phyloP scores from a whole-genome alignment of 1,140 invertebrate species.

The Drosophila saltans region DNA sequence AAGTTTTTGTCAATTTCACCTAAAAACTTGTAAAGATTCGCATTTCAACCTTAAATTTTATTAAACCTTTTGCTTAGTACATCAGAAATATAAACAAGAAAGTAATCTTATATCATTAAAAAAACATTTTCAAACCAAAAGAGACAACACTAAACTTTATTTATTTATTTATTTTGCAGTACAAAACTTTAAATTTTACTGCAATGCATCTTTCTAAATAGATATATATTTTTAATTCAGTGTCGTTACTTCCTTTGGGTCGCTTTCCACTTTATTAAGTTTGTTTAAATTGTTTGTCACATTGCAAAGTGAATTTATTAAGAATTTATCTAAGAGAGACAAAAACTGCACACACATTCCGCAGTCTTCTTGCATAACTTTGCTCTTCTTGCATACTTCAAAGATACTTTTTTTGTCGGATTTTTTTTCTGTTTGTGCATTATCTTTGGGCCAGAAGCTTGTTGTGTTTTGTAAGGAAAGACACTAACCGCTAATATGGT shows the following conservation, averaged over 20 bases:
- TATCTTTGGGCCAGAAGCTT: constrained; percentile 29
- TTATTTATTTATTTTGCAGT: too few relatives aligned
- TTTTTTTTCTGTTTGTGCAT: constrained; percentile 21
- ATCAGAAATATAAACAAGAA: too few relatives aligned
- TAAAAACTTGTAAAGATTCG: too few relatives aligned
- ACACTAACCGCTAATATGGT: constrained; percentile 65
- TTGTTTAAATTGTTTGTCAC: constrained; percentile 13
- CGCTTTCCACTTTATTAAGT: constrained; percentile 10
- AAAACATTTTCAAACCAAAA: too few relatives aligned
- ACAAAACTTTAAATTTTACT: too few relatives aligned
- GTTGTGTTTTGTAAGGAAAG: constrained; percentile 30
- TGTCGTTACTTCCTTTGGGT: background rate
- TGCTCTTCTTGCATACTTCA: constrained; percentile 7
- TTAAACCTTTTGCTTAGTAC: too few relatives aligned
- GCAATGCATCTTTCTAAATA: too few relatives aligned
- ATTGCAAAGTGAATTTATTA: constrained; percentile 14
- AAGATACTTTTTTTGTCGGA: constrained; percentile 10
- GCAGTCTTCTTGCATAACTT: constrained; percentile 37
- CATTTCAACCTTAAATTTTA: too few relatives aligned
- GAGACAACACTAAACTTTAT: too few relatives aligned
- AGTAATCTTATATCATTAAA: too few relatives aligned
- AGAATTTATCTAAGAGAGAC: constrained; percentile 5
- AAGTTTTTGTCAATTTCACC: too few relatives aligned
- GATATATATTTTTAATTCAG: background rate
- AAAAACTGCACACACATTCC: constrained; percentile 1